phyloP scores from a whole-genome alignment of 2,888 invertebrate genomes.

The Cephus nigrinus region DNA sequence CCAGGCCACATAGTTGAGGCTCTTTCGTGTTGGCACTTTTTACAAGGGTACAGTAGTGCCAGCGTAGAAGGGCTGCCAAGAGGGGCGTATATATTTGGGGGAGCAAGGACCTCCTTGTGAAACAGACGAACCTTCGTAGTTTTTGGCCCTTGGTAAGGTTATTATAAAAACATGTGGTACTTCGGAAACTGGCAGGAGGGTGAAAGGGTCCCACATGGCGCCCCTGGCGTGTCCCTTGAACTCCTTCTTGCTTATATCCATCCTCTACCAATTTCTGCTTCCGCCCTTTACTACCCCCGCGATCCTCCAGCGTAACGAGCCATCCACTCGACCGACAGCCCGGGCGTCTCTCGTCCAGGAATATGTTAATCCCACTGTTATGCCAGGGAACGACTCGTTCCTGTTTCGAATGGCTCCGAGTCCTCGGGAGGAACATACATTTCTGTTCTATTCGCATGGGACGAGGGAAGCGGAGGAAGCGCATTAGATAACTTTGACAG shows the following conservation, averaged over 20 bases:
- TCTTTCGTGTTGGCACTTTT: neutral
- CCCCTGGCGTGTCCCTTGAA: slow-evolving; percentile 1
- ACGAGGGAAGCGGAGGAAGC: neutral
- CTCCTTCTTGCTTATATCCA: neutral
- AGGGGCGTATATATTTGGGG: neutral
- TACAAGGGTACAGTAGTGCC: neutral
- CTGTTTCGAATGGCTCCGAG: neutral
- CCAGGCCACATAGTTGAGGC: neutral
- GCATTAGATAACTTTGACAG: neutral
- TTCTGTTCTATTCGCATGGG: neutral
- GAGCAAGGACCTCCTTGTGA: neutral
- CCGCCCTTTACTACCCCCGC: neutral
- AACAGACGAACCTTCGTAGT: neutral
- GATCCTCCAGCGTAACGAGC: neutral
- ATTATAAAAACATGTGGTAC: slow-evolving; percentile 13
- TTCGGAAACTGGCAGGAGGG: neutral
- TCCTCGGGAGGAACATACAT: neutral
- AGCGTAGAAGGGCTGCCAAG: neutral
- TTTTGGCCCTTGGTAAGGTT: slow-evolving; percentile 12
- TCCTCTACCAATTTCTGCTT: neutral
- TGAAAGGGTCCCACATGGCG: slow-evolving; percentile 16
- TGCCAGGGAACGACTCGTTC: neutral
- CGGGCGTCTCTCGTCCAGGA: neutral
- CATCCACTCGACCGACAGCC: slow-evolving; percentile 1
- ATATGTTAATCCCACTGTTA: neutral